Evolutionary conservation across 1,140 invertebrate genomes (phyloP).

Genomic region (Zaprionus ghesquierei): DNA sequence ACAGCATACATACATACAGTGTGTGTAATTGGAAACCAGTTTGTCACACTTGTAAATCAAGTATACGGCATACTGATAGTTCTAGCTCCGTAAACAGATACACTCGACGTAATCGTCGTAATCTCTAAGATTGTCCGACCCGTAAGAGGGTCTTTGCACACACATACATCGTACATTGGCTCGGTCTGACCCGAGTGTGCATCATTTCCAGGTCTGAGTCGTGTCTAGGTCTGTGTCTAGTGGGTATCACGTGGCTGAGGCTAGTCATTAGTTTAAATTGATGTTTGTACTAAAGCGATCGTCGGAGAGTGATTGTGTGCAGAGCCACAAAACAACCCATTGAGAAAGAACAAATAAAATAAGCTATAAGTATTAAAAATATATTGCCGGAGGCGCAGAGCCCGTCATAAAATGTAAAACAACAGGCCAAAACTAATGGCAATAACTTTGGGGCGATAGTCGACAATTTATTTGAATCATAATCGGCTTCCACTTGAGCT

Average conservation of each 20-base stretch:
- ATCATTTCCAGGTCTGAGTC: background rate
- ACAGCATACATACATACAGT: background rate
- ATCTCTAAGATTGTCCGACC: slow-evolving; percentile 6
- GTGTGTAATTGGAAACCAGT: slow-evolving; percentile 46
- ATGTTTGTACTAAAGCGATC: slow-evolving; percentile 9
- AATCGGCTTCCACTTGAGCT: slow-evolving; percentile 19
- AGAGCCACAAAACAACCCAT: slow-evolving; percentile 14
- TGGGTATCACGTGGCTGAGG: slow-evolving; percentile 54
- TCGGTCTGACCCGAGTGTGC: background rate
- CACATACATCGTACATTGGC: background rate
- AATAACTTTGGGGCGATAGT: slow-evolving; percentile 8
- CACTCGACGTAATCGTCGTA: slow-evolving; percentile 7
- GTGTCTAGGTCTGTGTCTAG: slow-evolving; percentile 30
- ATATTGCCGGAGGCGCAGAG: slow-evolving; percentile 44
- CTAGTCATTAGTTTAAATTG: slow-evolving; percentile 22
- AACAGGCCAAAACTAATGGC: slow-evolving; percentile 20
- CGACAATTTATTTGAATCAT: slow-evolving; percentile 24
- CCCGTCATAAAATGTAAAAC: slow-evolving; percentile 1
- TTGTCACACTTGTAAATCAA: slow-evolving; percentile 49
- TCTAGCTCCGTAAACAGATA: background rate
- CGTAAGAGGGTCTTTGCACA: background rate
- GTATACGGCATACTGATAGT: slow-evolving; percentile 46
- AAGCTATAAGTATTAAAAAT: slow-evolving; percentile 43
- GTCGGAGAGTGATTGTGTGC: background rate
- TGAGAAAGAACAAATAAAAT: slow-evolving; percentile 4